These are phyloP conservation scores for Cladopsammia gracilis DNA, from an alignment of 64 coral and sea anemone species.

Conservation along the genomic window DNA sequence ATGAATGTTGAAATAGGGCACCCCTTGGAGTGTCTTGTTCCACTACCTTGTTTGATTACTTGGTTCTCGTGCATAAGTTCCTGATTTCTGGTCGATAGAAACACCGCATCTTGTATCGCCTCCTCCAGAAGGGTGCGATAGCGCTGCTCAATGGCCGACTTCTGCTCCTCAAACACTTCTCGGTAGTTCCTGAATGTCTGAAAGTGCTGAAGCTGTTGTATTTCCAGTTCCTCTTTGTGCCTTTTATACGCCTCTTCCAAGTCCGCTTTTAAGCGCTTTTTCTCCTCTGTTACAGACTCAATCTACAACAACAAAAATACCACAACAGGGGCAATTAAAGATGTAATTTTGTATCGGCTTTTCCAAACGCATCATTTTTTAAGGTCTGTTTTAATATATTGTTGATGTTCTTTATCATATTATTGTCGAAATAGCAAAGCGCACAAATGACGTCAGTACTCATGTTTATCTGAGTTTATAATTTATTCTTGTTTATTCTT, in stretches of 20 bases:
- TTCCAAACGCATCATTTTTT: too few relatives aligned
- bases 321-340: neutral
- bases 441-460: too few relatives aligned
- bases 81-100: conserved; percentile 95
- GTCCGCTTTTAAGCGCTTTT: conserved; percentile 91
- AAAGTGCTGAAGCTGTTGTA: conserved; percentile 96
- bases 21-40: neutral
- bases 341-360: too few relatives aligned
- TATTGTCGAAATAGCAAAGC: too few relatives aligned
- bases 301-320: conserved; percentile 58
- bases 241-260: conserved; percentile 94
- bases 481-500: too few relatives aligned
- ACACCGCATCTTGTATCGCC: conserved; percentile 98
- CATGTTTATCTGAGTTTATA: too few relatives aligned
- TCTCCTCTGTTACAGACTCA: conserved; percentile 89
- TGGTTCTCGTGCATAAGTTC: conserved; percentile 97
- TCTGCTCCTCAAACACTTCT: conserved; percentile 98
- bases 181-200: conserved; percentile 99
- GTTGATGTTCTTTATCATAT: too few relatives aligned
- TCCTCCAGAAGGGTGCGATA: conserved; percentile 97
- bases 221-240: conserved; percentile 98
- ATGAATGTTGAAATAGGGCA: too few relatives aligned
- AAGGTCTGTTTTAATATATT: too few relatives aligned
- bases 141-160: conserved; percentile 95
- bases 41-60: conserved; percentile 84